Evolutionary conservation across 2,797 vertebrate species (phyloP).

Genomic region (Enoplosus armatus): DNA sequence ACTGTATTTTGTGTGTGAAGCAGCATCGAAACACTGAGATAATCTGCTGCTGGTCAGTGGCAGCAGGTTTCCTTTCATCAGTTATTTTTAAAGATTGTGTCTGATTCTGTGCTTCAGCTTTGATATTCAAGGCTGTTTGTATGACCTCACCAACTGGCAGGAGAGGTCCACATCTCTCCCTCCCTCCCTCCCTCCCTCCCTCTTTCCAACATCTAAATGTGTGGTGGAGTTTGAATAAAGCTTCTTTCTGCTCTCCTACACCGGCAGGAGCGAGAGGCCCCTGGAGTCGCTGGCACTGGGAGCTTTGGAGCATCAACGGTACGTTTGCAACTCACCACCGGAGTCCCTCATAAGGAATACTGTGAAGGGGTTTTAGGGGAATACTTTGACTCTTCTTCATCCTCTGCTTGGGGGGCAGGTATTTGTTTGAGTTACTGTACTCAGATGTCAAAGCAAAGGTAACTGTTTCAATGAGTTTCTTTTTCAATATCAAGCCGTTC

Average conservation of each 20-base stretch:
- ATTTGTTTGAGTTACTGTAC: conserved; percentile 37
- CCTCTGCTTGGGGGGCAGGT: conserved; percentile 42
- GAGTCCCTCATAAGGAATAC: conserved; percentile 53
- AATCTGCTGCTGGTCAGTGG: not conserved
- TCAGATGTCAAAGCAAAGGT: conserved; percentile 35
- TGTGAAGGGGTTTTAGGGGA: conserved; percentile 45
- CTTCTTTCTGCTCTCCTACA: conserved; percentile 85
- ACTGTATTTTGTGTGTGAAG: not conserved
- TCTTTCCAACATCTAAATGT: conserved; percentile 79
- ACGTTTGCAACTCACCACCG: conserved; percentile 58
- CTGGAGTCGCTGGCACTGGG: conserved; percentile 72
- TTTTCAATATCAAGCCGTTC: not conserved
- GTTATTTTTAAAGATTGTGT: not conserved
- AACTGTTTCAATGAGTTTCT: conserved; percentile 20
- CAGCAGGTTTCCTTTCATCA: not conserved
- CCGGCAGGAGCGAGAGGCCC: conserved; percentile 78
- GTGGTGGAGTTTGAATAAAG: conserved; percentile 81
- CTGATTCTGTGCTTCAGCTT: conserved; percentile 28
- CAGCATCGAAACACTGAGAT: not conserved
- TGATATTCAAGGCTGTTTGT: conserved; percentile 45
- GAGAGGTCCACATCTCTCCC: conserved; percentile 40
- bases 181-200: conserved; percentile 31
- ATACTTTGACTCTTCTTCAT: conserved; percentile 36
- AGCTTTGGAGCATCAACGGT: conserved; percentile 77
- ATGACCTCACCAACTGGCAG: conserved; percentile 76